A percentile compares a stretch with the other conserved stretches of the same genome.
Evolutionary conservation across 2,113 vertebrate species (phyloP).

Genomic region (Charadrius vociferus): DNA sequence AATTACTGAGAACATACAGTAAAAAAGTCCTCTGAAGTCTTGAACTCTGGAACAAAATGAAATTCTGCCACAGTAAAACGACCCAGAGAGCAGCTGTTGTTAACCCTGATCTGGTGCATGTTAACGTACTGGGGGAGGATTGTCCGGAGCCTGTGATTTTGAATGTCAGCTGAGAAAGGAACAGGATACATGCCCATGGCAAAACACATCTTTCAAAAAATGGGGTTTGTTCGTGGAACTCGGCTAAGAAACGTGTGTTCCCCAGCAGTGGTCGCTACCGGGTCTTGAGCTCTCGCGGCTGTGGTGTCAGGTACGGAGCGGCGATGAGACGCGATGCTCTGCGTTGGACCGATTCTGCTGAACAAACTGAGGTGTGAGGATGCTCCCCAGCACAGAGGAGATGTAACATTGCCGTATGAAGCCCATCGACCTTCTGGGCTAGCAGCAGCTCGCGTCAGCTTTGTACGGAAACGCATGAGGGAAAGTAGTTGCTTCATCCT

Average conservation of each 20-base stretch:
- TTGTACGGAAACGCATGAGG: background rate
- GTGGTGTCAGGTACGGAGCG: background rate
- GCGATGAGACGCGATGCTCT: accelerated
- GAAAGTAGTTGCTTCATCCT: constrained; percentile 7
- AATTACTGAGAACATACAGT: background rate
- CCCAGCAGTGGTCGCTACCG: accelerated
- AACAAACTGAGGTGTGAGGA: background rate
- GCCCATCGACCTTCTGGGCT: background rate
- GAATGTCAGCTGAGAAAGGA: background rate
- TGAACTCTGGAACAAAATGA: background rate
- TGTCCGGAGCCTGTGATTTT: background rate
- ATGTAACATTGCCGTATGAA: background rate
- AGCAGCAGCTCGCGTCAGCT: constrained; percentile 37
- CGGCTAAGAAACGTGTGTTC: background rate
- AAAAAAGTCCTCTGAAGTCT: background rate
- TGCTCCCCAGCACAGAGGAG: background rate
- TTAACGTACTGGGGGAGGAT: background rate
- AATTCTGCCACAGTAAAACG: background rate
- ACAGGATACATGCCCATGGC: background rate
- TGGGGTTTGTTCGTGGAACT: accelerated
- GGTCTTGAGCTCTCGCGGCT: background rate
- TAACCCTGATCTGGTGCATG: background rate
- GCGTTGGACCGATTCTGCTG: accelerated
- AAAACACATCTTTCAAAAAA: background rate
- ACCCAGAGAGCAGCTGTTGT: background rate